These are phyloP conservation scores for Vanessa atalanta DNA, from an alignment of 1,140 invertebrate species.

Conservation along the genomic window DNA sequence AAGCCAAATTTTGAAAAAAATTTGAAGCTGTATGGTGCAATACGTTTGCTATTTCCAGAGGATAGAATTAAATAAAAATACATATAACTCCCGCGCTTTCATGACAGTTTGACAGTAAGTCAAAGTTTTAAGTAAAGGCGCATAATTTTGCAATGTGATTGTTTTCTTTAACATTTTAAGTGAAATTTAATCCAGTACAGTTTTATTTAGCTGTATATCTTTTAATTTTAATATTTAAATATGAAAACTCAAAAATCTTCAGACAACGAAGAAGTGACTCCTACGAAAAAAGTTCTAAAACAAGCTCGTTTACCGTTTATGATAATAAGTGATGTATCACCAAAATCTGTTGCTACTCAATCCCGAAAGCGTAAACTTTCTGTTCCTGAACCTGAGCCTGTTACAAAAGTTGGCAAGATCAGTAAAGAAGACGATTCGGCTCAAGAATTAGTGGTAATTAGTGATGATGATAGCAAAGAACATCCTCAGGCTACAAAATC, in stretches of 20 bases:
- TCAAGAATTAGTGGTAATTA: conserved; percentile 61
- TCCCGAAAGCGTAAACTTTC: conserved; percentile 71
- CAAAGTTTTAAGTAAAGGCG: conserved; percentile 34
- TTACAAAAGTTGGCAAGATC: conserved; percentile 67
- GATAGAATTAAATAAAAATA: conserved; percentile 1
- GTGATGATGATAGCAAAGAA: conserved; percentile 68
- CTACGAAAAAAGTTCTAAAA: conserved; percentile 73
- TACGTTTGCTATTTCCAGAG: too few relatives aligned
- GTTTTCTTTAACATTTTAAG: conserved; percentile 34
- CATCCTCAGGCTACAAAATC: conserved; percentile 31
- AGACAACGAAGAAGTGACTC: conserved; percentile 63
- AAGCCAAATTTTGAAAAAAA: too few relatives aligned
- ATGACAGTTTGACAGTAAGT: conserved; percentile 38
- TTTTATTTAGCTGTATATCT: conserved; percentile 32
- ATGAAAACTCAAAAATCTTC: conserved; percentile 71
- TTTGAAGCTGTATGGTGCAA: too few relatives aligned
- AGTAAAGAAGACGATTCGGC: conserved; percentile 57
- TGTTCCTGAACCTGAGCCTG: conserved; percentile 51
- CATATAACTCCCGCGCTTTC: conserved; percentile 54
- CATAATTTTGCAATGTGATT: conserved; percentile 49
- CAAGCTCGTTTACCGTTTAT: conserved; percentile 75
- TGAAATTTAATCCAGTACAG: conserved; percentile 29
- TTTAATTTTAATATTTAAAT: conserved; percentile 33
- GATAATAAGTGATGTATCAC: conserved; percentile 64
- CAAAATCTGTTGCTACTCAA: conserved; percentile 50